phyloP scores from a whole-genome alignment of 1,140 invertebrate species.

The Ceratina japonica region DNA sequence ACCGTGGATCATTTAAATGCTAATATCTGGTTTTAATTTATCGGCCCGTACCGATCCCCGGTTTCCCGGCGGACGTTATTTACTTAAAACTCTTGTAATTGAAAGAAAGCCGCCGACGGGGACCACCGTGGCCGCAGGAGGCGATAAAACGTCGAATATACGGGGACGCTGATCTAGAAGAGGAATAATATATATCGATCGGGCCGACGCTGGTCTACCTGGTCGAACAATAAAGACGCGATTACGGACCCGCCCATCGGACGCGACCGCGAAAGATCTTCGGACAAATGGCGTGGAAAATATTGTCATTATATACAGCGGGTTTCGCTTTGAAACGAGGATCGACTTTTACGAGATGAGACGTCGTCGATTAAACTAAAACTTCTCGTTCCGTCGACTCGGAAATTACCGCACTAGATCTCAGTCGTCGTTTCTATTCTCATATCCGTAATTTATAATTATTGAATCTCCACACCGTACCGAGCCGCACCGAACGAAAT shows the following conservation, averaged over 20 bases:
- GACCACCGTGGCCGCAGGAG: slow-evolving; percentile 55
- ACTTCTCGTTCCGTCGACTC: background rate
- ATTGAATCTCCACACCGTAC: too few relatives aligned
- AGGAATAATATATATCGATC: slow-evolving; percentile 47
- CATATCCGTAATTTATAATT: too few relatives aligned
- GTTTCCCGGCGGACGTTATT: slow-evolving; percentile 48
- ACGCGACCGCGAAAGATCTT: slow-evolving; percentile 6
- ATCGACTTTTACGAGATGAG: background rate
- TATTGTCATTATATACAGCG: slow-evolving; percentile 20
- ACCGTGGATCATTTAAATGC: slow-evolving; percentile 62
- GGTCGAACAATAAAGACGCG: slow-evolving; percentile 52
- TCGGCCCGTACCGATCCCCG: slow-evolving; percentile 53
- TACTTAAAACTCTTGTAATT: slow-evolving; percentile 61
- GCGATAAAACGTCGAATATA: slow-evolving; percentile 61
- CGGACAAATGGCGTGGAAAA: slow-evolving; percentile 43
- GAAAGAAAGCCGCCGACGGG: slow-evolving; percentile 65
- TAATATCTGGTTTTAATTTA: slow-evolving; percentile 60
- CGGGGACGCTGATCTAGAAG: slow-evolving; percentile 62
- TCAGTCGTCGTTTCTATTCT: background rate
- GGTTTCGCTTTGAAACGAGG: background rate
- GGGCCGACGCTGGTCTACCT: slow-evolving; percentile 48
- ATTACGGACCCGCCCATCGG: slow-evolving; percentile 30
- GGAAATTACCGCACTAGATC: background rate
- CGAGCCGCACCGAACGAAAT: too few relatives aligned
- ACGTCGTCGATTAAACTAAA: background rate